Evolutionary conservation across 2,113 vertebrate species (phyloP), one percentile per base, ranked within the genome.

Genomic region (Pyxicephalus adspersus): DNA sequence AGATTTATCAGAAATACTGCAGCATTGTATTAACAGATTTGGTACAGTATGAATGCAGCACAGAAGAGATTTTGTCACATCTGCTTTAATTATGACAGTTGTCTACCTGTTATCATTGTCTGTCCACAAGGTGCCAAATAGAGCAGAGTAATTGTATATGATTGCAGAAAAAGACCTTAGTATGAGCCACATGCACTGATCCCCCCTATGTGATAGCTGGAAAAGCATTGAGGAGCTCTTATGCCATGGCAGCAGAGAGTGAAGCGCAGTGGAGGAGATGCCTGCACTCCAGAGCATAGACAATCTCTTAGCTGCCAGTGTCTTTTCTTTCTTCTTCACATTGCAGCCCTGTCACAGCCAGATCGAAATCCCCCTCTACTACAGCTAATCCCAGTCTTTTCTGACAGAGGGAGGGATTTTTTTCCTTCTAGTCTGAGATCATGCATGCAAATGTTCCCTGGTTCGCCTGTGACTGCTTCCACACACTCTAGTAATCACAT

Each of bases 261-360:
- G 22, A 17, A 70, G 78, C 50, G 25, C 26, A 52, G 31, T 4
- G 22, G 63, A 55, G 20, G 16, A 51, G 66, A 28, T 54, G 77
- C 23, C 58, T 73, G 17, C 64, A 60, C 16, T 31, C 25, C 22
- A 85, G 83, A 70, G 54, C 54, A 60, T 83, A 88, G 91, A 87
- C 80, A 89, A 85, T 89, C 90, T 87, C 71, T 28, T 74, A 68
- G 38, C 72, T 80, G n/a, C 77, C 31, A 17, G 50, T 60, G 57
- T 61, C 65, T 15, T 31, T 25, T 13, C 63, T 50, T n/a, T 29
- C 72, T 5, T 63, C 45, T 54, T 64, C 26, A 72, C 64, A 71
- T 63, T 22, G 38, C 67, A 57, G 31, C 82, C 84, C 68, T 87
- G 88, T 85, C 85, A 85, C 87, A 88, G 88, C 71, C 84, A 80